Percentiles rank a stretch among this genome's conserved stretches.
Conservation (phyloP, 2,113 vertebrate species). For the Nicator chloris region DNA sequence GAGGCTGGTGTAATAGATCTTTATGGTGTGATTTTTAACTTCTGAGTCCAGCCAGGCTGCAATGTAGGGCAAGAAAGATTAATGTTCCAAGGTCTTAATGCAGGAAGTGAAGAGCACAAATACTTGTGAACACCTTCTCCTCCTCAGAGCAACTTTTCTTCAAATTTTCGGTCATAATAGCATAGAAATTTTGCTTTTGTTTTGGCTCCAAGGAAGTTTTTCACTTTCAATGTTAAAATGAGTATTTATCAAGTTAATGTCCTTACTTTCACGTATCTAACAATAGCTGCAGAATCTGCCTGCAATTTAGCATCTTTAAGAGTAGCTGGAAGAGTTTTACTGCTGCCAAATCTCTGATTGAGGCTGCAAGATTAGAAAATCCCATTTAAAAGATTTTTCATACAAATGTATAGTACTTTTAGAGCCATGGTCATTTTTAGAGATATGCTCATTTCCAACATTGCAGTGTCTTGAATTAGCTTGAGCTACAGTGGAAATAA, state of each 20-base stretch:
- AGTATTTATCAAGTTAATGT: not conserved
- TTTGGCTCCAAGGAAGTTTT: not conserved
- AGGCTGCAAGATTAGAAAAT: not conserved
- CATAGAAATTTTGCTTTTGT: not conserved
- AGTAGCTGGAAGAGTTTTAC: not conserved
- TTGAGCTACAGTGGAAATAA: not conserved
- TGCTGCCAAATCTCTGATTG: not conserved
- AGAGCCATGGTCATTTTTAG: not conserved
- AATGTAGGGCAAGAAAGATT: not conserved
- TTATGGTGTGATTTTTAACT: not conserved
- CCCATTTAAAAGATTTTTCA: not conserved
- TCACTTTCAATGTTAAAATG: not conserved
- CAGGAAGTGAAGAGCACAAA: not conserved
- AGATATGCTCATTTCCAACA: not conserved
- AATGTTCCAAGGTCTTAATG: not conserved
- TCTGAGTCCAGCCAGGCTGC: not conserved
- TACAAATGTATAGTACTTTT: not conserved
- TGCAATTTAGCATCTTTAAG: not conserved
- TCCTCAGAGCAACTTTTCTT: not conserved
- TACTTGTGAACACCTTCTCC: not conserved
- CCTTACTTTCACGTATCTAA: not conserved
- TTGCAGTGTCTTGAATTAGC: not conserved
- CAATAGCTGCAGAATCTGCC: not conserved
- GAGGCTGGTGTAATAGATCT: not conserved
- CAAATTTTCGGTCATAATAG: not conserved